These are phyloP conservation scores for Mastigias papua DNA, from an alignment of 30 jellyfish, hydroid and myxozoan genomes.

Conservation along the genomic window DNA sequence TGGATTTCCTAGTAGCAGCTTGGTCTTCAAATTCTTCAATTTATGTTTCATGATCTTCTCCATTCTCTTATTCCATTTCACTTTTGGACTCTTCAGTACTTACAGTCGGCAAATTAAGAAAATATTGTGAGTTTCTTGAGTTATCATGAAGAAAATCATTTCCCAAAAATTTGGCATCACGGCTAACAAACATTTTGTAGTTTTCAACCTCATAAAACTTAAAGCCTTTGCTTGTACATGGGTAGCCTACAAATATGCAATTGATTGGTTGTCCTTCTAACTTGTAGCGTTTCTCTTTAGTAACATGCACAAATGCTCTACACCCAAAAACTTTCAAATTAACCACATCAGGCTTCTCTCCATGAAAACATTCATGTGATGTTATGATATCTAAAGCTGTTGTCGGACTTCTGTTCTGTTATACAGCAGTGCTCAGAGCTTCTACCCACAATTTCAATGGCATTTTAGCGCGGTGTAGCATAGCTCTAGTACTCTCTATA, in stretches of 20 bases:
- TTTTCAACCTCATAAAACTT: slow-evolving; percentile 27
- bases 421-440: slow-evolving; percentile 43
- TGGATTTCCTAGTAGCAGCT: neutral
- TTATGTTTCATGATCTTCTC: neutral
- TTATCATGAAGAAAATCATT: slow-evolving; percentile 15
- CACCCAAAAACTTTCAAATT: slow-evolving; percentile 59
- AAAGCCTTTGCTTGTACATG: slow-evolving; percentile 28
- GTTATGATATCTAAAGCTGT: slow-evolving; percentile 39
- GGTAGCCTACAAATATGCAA: slow-evolving; percentile 62
- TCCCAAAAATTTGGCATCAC: slow-evolving; percentile 39
- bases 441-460: slow-evolving; percentile 24
- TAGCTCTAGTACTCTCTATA: neutral
- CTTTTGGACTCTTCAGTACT: neutral
- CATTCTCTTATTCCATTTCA: too few relatives aligned
- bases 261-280: slow-evolving; percentile 31
- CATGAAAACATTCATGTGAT: slow-evolving; percentile 40
- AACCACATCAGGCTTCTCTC: slow-evolving; percentile 53
- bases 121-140: neutral
- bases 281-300: slow-evolving; percentile 14
- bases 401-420: slow-evolving; percentile 53
- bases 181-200: neutral
- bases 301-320: slow-evolving; percentile 44
- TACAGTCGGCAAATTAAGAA: neutral
- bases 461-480: slow-evolving; percentile 21
- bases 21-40: neutral